Base-by-base conservation (phyloP, 1,140 invertebrate genomes). In the Charaxes varanes region DNA sequence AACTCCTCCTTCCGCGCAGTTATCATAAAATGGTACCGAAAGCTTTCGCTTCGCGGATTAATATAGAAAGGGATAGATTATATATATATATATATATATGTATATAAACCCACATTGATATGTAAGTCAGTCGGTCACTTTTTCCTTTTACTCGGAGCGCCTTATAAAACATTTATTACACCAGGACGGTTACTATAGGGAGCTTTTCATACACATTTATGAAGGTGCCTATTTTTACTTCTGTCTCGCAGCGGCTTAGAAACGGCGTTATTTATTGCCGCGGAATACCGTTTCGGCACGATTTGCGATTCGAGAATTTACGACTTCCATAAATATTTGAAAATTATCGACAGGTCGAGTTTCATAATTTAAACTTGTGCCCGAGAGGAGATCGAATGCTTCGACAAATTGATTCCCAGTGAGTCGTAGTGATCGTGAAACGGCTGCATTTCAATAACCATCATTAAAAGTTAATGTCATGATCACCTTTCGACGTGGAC, bases 231-330 rank as follows among this genome's bases (percentile, higher is more conserved):
- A 35, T 31, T 44, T 44, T 43, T 43, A 26, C 30, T 43, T 28
- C 6, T 18, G 6, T 8, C 4, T 28, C 22, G 16, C 18, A 0
- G 11, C 14, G 21, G 11, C 36, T 28, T 11, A 38, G 19, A 22
- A 17, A 18, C 26, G 36, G 7, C 17, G 18, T 13, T 36, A 46
- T 46, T 46, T 46, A 46, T 46, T 38, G 22, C 31, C 16, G 43
- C 16, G 31, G 40, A 46, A 46, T 38, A 46, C 43, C 35, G 43
- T 46, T 46, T 46, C 43, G 43, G 28, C 43, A 46, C 43, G 43
- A 46, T 46, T 46, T 46, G 23, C 43, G 35, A 46, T 40, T 46
- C 28, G 35, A 46, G 43, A 46, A 46, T 46, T 46, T 46, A 46
- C 15, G 36, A 40, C 31, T 46, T 40, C 30, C 36, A 46, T 46